Conservation (phyloP, 2,888 invertebrate genomes). For the Sarcophaga caerulescens region DNA sequence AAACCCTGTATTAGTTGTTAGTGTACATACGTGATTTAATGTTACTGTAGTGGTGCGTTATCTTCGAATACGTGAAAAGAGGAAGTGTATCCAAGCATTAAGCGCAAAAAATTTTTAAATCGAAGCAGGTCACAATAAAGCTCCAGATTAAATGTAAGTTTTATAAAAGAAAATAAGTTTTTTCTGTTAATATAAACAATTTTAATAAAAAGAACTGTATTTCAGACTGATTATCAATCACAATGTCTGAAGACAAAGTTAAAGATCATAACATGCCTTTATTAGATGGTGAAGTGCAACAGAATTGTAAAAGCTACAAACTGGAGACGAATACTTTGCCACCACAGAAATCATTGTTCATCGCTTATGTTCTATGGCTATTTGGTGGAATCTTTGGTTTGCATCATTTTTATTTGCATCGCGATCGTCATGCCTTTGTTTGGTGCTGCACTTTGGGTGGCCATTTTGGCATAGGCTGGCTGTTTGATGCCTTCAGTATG, state of each 20-base stretch:
- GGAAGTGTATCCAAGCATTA: conserved; percentile 32
- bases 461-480: conserved; percentile 92
- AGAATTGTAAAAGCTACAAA: conserved; percentile 50
- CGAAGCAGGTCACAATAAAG: not conserved
- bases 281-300: conserved; percentile 45
- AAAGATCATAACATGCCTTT: conserved; percentile 2
- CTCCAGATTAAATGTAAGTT: not conserved
- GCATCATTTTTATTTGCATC: conserved; percentile 94
- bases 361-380: conserved; percentile 92
- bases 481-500: conserved; percentile 91
- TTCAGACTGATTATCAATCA: conserved; percentile 18
- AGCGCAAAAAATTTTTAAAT: no score
- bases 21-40: conserved; percentile 27
- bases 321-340: conserved; percentile 70
- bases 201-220: conserved; percentile 3
- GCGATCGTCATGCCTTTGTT: conserved; percentile 94
- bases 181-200: no score
- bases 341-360: conserved; percentile 83
- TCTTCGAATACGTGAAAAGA: conserved; percentile 50
- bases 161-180: not conserved
- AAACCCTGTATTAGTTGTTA: not conserved
- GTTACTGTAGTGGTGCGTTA: not conserved
- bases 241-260: conserved; percentile 56
- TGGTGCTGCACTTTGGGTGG: conserved; percentile 94
- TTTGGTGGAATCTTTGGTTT: conserved; percentile 93